phyloP scores from a whole-genome alignment of 2,888 invertebrate species.

The Andrena marginata region DNA sequence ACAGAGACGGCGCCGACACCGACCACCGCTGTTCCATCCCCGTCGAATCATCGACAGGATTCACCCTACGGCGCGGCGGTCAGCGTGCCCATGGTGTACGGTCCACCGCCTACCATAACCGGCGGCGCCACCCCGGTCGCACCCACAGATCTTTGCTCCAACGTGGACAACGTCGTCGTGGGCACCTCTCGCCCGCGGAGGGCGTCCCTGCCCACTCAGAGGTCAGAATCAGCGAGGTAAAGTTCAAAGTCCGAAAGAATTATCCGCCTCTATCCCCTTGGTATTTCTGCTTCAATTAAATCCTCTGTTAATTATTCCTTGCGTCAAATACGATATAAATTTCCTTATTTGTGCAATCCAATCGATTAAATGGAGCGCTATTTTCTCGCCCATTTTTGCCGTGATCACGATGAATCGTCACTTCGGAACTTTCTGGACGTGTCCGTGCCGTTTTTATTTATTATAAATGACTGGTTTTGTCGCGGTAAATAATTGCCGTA shows the following conservation, averaged over 20 bases:
- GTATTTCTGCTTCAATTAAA: constrained; percentile 5
- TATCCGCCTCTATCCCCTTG: not conserved
- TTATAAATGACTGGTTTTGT: not conserved
- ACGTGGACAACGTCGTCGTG: constrained; percentile 83
- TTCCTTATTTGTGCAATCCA: not conserved
- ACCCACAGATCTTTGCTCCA: constrained; percentile 89
- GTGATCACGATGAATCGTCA: not conserved
- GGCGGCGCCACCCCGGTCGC: constrained; percentile 83
- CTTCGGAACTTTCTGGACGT: not conserved
- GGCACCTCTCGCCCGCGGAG: constrained; percentile 89
- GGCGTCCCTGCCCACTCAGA: constrained; percentile 91
- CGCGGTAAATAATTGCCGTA: not conserved
- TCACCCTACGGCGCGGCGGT: constrained; percentile 71
- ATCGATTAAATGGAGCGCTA: not conserved
- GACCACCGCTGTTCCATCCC: constrained; percentile 84
- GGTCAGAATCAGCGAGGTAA: constrained; percentile 91
- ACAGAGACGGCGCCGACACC: constrained; percentile 77
- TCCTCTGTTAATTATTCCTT: not conserved
- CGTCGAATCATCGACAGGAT: constrained; percentile 79
- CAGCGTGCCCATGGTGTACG: constrained; percentile 80
- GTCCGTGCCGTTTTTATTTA: not conserved
- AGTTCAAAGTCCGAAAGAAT: not conserved
- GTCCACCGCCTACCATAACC: constrained; percentile 75
- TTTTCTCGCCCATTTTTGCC: not conserved
- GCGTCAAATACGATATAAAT: not conserved